Evolutionary conservation across 2,888 invertebrate species (phyloP).

Genomic region (Ecdyonurus torrentis): DNA sequence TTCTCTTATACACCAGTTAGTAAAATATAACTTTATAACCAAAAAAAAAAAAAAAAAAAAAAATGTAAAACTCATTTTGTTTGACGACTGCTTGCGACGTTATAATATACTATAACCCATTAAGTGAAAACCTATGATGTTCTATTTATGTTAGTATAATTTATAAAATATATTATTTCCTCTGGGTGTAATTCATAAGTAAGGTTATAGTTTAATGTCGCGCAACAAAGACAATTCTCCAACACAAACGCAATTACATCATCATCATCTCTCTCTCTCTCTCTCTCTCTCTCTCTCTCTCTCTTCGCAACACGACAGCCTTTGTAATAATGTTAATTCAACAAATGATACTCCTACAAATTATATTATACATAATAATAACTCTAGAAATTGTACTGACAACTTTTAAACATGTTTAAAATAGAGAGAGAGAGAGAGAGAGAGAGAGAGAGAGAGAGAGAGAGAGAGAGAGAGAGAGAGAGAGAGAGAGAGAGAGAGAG

Average conservation of each 20-base stretch:
- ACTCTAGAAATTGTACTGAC: no score
- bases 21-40: not conserved
- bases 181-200: not conserved
- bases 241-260: not conserved
- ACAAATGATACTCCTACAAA: not conserved
- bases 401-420: no score
- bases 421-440: no score
- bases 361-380: not conserved
- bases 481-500: no score
- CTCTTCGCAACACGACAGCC: not conserved
- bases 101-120: not conserved
- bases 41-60: no score
- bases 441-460: no score
- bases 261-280: not conserved
- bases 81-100: not conserved
- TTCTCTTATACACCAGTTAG: not conserved
- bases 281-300: not conserved
- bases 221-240: not conserved
- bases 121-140: not conserved
- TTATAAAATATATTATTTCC: not conserved
- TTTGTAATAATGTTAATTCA: not conserved
- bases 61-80: not conserved
- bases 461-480: no score
- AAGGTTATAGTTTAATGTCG: not conserved
- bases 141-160: not conserved